Evolutionary conservation across 1,140 invertebrate genomes (phyloP), one percentile per base, ranked within the genome.

Genomic region (Hypothenemus hampei): DNA sequence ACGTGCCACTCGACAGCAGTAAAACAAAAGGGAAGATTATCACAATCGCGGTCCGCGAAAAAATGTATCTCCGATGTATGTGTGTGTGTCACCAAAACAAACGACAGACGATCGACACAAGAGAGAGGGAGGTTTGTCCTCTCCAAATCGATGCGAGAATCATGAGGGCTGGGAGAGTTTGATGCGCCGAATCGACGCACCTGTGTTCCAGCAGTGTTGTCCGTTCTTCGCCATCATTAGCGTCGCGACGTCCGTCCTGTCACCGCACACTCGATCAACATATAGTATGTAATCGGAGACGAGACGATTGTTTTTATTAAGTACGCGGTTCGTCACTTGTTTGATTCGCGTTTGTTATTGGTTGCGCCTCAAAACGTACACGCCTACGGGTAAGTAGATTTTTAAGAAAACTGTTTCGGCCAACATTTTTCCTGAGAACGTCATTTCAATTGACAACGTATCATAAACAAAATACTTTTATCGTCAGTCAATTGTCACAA

Each of bases 141-240:
- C 41, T n/a, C n/a, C 41, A 11, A 44, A 47, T 47, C 45, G 45
- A 47, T 47, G 10, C 24, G n/a, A 6, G 23, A 18, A n/a, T n/a
- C n/a, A n/a, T n/a, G n/a, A n/a, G n/a, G n/a, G n/a, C 36, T 5
- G 22, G 41, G 11, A 26, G 18, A 44, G 11, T 44, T 24, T 13
- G 45, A 47, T 35, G 45, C 45, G 45, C 45, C 45, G 45, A 47
- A 47, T 47, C 45, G 45, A 19, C 45, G 45, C 45, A 47, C 45
- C 45, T 47, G 45, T 47, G n/a, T 10, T 19, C 4, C 19, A 18
- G 21, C 20, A 31, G 31, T 18, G 45, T 31, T 26, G 33, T 23
- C 11, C 35, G 40, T 21, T 43, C 3, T 18, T 43, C 45, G 35
- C 29, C 0, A 8, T 37, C 41, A 44, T 18, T 47, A 47, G 31